Base-by-base conservation (phyloP, 2,113 vertebrate genomes). In the Danionella cerebrum region DNA sequence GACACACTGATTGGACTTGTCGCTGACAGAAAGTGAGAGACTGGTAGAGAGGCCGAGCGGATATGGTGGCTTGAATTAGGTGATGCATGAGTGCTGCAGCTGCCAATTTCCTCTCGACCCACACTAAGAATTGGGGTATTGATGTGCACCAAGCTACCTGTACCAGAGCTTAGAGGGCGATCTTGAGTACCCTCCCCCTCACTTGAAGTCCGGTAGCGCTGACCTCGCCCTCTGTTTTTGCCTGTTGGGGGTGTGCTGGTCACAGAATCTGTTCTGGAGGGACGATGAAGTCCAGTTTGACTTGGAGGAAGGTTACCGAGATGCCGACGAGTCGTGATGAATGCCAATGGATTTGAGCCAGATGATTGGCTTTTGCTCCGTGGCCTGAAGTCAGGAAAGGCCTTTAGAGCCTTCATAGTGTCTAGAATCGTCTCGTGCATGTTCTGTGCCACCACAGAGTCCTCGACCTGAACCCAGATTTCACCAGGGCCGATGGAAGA, bases 381-480 rank as follows among this genome's bases (percentile, higher is more conserved):
- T 1, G 96, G 95, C 57, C 96, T 86, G 79, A 97, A 98, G 82
- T 97, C 95, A 0, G 91, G 92, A 41, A 95, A 89, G 83, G 97
- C 96, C 78, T 94, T 95, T 82, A 98, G 89, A 2, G 94, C 94
- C 66, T 92, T 95, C 96, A 98, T 98, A 22, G 95, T 95, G 77
- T 96, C 95, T 54, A 98, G 81, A 71, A 98, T 95, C 47, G 96
- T 98, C 84, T 98, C 96, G 11, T 98, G 96, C 81, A 98, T 98
- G 84, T 95, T 96, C 82, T 97, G 95, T 1, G 96, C 96, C 77
- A 98, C 96, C 79, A 98, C 96, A 0, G 89, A 89, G 84, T 98
- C 96, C 75, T 97, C 96, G 0, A 92, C 95, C 79, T 98, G 96
- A 93, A 98, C 97, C 96, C 96, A 98, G 65, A 98, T 91, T 84